Evolutionary conservation across 2,113 vertebrate species (phyloP).

Genomic region (Podarcis raffonei): DNA sequence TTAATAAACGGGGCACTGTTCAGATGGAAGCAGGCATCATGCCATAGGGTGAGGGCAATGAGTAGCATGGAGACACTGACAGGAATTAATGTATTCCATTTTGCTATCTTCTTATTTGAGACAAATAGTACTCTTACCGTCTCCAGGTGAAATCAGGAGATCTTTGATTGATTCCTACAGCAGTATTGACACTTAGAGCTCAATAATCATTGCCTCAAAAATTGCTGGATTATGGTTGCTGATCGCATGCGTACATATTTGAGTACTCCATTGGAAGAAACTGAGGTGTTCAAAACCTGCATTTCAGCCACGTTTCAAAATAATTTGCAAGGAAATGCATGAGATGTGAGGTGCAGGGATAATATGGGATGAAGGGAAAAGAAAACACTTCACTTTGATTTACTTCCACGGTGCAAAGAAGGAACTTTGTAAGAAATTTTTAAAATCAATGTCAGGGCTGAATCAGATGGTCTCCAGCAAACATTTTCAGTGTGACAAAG

Average conservation of each 20-base stretch:
- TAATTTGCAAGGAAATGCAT: background rate
- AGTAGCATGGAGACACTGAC: background rate
- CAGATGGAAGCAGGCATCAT: background rate
- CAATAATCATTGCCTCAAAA: background rate
- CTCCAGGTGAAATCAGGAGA: background rate
- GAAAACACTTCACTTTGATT: background rate
- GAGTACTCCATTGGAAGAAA: background rate
- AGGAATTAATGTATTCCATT: background rate
- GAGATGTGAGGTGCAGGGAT: background rate
- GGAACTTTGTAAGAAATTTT: background rate
- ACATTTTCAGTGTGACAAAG: background rate
- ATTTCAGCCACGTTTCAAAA: conserved; percentile 1
- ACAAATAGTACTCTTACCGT: background rate
- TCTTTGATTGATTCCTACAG: background rate
- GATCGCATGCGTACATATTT: accelerated
- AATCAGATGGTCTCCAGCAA: background rate
- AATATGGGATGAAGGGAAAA: background rate
- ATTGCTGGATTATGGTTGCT: background rate
- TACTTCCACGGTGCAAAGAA: background rate
- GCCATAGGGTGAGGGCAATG: background rate
- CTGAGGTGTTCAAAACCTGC: background rate
- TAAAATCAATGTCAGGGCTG: background rate
- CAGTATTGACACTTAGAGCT: background rate
- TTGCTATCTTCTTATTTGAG: background rate
- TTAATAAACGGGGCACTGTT: background rate